Conservation (phyloP, 2,888 invertebrate genomes). For the Heliothis peltigera region DNA sequence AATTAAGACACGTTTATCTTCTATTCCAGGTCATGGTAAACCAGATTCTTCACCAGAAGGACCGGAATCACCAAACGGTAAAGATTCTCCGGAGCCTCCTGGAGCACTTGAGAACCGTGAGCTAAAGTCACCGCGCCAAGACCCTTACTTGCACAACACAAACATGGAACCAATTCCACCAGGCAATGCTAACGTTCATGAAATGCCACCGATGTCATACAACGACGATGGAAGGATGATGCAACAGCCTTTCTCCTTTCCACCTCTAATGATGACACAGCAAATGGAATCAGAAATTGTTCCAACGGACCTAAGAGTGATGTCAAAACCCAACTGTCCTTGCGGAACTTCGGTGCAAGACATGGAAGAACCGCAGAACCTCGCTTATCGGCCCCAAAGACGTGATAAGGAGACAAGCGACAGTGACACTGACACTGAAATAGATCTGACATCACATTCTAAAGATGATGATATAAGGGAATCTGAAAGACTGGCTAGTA, state of each 20-base stretch:
- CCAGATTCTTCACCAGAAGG: constrained; percentile 86
- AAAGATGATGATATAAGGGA: constrained; percentile 87
- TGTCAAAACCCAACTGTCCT: constrained; percentile 79
- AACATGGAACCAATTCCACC: constrained; percentile 73
- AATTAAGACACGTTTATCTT: not conserved
- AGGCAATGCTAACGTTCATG: constrained; percentile 70
- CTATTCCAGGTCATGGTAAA: constrained; percentile 80
- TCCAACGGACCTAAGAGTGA: constrained; percentile 84
- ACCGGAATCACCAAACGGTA: constrained; percentile 81
- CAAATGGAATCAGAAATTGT: constrained; percentile 78
- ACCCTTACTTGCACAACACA: constrained; percentile 77
- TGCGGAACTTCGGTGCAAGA: constrained; percentile 69
- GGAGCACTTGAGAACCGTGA: constrained; percentile 76
- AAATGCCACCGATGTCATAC: constrained; percentile 77
- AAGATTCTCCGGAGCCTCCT: constrained; percentile 81
- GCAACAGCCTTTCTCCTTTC: constrained; percentile 79
- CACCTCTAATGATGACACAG: constrained; percentile 79
- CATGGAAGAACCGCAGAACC: constrained; percentile 80
- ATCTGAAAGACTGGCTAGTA: constrained; percentile 82
- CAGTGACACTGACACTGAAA: constrained; percentile 87
- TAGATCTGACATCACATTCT: constrained; percentile 87
- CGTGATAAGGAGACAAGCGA: constrained; percentile 76
- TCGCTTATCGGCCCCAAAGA: constrained; percentile 78
- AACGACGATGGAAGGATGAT: constrained; percentile 80
- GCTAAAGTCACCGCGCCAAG: constrained; percentile 79